Evolutionary conservation across 2,888 invertebrate genomes (phyloP).

Genomic region (Piscicola geometra): DNA sequence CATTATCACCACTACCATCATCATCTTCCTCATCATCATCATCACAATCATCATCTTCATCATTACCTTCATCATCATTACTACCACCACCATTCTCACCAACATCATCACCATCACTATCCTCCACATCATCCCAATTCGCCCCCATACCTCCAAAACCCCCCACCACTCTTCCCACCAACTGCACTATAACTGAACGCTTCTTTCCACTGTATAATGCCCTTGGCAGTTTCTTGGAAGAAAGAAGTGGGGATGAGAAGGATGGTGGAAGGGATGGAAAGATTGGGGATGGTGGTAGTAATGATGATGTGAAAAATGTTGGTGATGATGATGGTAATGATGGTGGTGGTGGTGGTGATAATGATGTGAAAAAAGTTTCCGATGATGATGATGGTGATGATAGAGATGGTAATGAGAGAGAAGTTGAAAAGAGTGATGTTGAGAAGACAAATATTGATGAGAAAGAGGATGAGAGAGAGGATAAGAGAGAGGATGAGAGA

Average conservation of each 20-base stretch:
- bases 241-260: no score
- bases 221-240: no score
- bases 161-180: background rate
- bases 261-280: no score
- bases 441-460: background rate
- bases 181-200: no score
- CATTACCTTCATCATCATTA: background rate
- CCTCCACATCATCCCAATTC: background rate
- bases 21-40: background rate
- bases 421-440: background rate
- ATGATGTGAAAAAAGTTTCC: background rate
- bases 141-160: background rate
- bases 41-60: background rate
- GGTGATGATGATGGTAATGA: constrained; percentile 8
- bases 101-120: background rate
- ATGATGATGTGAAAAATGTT: background rate
- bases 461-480: background rate
- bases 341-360: constrained; percentile 14
- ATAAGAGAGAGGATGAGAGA: background rate
- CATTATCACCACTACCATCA: background rate
- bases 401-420: background rate
- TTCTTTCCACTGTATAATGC: no score
- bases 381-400: constrained; percentile 14
- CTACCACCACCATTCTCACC: background rate
- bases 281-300: background rate